Percentiles rank a stretch among this genome's conserved stretches.
Conservation (phyloP, 2,797 vertebrate species). For the Ibycter americanus region DNA sequence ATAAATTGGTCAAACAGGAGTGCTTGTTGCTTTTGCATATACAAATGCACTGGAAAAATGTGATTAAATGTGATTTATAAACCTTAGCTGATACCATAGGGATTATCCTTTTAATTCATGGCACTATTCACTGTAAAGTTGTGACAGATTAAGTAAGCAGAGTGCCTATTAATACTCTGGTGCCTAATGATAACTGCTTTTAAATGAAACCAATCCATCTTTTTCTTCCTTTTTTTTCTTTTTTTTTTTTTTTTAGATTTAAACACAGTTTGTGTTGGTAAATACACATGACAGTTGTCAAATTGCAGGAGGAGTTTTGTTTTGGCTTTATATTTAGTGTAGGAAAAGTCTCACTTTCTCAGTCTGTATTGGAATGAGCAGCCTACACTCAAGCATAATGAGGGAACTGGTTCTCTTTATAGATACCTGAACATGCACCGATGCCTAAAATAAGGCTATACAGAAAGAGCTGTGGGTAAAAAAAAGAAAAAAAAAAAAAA, state of each 20-base stretch:
- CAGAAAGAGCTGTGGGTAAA: neutral
- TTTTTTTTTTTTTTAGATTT: neutral
- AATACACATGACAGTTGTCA: neutral
- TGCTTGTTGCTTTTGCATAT: neutral
- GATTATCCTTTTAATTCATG: neutral
- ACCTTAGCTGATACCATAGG: neutral
- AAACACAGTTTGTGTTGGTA: neutral
- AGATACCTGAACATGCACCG: fast-evolving
- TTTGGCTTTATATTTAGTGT: neutral
- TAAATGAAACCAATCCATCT: neutral
- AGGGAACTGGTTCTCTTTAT: neutral
- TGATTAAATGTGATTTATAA: neutral
- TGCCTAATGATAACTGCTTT: neutral
- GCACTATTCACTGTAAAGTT: neutral
- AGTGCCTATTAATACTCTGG: neutral
- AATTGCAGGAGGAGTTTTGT: neutral
- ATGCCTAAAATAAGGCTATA: neutral
- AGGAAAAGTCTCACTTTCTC: neutral
- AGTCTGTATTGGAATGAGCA: neutral
- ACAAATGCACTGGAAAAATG: neutral
- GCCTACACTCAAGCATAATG: neutral
- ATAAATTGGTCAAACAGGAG: neutral
- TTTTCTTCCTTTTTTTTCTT: neutral
- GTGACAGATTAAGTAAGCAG: neutral
- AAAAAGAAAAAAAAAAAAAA: neutral